Percentiles rank a stretch among this genome's conserved stretches.
Evolutionary conservation across 2,113 vertebrate species (phyloP).

Genomic region (Xyliphius kryptos): DNA sequence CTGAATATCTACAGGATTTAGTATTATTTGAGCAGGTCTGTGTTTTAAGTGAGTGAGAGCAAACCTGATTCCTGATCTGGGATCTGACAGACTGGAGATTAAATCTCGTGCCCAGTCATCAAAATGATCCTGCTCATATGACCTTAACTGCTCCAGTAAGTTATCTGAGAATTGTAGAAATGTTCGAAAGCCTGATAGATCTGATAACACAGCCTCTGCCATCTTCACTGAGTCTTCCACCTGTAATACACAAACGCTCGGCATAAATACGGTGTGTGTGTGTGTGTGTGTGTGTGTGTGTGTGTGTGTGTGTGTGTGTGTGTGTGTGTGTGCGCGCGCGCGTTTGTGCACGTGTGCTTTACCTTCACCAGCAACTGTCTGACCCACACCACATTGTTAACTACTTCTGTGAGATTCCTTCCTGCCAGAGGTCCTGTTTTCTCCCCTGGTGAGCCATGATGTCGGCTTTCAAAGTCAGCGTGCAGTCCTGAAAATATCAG

Average conservation of each 20-base stretch:
- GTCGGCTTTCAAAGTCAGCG: slow-evolving; percentile 84
- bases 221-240: slow-evolving; percentile 81
- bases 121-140: slow-evolving; percentile 88
- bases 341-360: too few species aligned
- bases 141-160: slow-evolving; percentile 76
- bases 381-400: slow-evolving; percentile 96
- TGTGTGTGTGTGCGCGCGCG: too few species aligned
- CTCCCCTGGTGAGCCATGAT: slow-evolving; percentile 82
- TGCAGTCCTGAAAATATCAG: slow-evolving; percentile 81
- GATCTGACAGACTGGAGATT: slow-evolving; percentile 78
- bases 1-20: too few species aligned
- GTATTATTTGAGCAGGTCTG: too few species aligned
- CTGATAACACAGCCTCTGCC: slow-evolving; percentile 75
- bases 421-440: slow-evolving; percentile 79
- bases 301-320: too few species aligned
- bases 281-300: too few species aligned
- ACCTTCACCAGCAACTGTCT: slow-evolving; percentile 88
- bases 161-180: slow-evolving; percentile 71
- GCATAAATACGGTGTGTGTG: too few species aligned
- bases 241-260: slow-evolving; percentile 45
- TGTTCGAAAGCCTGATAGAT: slow-evolving; percentile 73
- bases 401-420: slow-evolving; percentile 93
- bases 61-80: slow-evolving; percentile 89
- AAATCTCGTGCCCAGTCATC: slow-evolving; percentile 90
- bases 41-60: slow-evolving; percentile 38